Conservation (phyloP, 2,113 vertebrate genomes). For the Rhadina sibilatrix region DNA sequence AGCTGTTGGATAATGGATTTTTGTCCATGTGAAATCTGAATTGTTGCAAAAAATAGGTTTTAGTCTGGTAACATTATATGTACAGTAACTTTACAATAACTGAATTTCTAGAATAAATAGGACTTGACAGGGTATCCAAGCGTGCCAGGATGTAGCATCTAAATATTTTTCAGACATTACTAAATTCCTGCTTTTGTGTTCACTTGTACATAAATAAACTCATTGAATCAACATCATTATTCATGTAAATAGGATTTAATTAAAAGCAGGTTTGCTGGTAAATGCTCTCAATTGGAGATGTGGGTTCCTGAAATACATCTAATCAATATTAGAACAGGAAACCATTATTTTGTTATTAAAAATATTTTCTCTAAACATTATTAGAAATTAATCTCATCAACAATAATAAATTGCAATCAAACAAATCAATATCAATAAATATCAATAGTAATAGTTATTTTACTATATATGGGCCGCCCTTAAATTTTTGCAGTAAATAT, state of each 20-base stretch:
- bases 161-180: constrained; percentile 8
- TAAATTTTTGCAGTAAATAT: neutral
- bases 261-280: constrained; percentile 12
- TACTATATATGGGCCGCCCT: neutral
- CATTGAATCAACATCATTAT: constrained; percentile 9
- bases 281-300: neutral
- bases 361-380: neutral
- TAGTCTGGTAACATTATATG: neutral
- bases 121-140: neutral
- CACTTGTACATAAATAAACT: neutral
- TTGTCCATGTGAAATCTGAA: neutral
- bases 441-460: neutral
- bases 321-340: constrained; percentile 22
- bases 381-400: neutral
- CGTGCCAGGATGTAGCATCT: neutral
- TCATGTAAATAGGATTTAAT: neutral
- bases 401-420: neutral
- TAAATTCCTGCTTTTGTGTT: neutral
- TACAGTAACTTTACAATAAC: neutral
- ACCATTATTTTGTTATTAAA: neutral
- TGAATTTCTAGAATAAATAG: neutral
- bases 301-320: neutral
- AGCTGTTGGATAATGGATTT: neutral
- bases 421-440: neutral
- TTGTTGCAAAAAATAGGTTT: neutral